phyloP scores from a whole-genome alignment of 2,113 vertebrate genomes.

The Ochotona curzoniae region DNA sequence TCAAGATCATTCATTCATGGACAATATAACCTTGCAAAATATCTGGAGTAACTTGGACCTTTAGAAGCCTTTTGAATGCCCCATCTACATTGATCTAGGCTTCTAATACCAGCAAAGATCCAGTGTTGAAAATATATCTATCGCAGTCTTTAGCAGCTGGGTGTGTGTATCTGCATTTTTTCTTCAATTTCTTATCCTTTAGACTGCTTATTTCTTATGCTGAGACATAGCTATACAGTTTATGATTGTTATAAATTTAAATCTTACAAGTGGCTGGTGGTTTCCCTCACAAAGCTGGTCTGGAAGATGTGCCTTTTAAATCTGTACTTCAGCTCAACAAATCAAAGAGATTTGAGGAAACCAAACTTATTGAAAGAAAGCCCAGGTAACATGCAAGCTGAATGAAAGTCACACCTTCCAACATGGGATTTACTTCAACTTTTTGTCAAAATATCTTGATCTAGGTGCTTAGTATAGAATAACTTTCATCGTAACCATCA shows the following conservation, averaged over 20 bases:
- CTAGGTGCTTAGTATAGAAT: not conserved
- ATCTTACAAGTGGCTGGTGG: slow-evolving; percentile 25
- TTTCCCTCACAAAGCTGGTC: slow-evolving; percentile 15
- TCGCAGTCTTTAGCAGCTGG: slow-evolving; percentile 3
- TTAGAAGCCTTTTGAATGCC: slow-evolving; percentile 11
- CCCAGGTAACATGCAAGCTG: slow-evolving; percentile 41
- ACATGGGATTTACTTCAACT: not conserved
- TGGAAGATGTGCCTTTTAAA: slow-evolving; percentile 40
- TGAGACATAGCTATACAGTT: slow-evolving; percentile 32
- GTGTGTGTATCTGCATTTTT: slow-evolving; percentile 1
- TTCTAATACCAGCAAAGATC: not conserved
- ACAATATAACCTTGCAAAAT: slow-evolving; percentile 48
- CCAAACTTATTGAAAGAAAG: slow-evolving; percentile 40
- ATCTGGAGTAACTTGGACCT: slow-evolving; percentile 4
- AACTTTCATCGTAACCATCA: not conserved
- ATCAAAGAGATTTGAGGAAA: slow-evolving; percentile 43
- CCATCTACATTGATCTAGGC: not conserved
- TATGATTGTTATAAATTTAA: slow-evolving; percentile 64
- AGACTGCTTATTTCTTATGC: slow-evolving; percentile 2
- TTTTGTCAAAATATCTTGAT: slow-evolving; percentile 34
- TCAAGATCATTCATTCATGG: slow-evolving; percentile 43
- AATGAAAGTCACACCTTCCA: slow-evolving; percentile 30
- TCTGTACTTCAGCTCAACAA: slow-evolving; percentile 45
- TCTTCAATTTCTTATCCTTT: slow-evolving; percentile 51
- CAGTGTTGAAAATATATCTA: not conserved